Base-by-base conservation (phyloP, 1,140 invertebrate genomes). In the Zaprionus nigranus region DNA sequence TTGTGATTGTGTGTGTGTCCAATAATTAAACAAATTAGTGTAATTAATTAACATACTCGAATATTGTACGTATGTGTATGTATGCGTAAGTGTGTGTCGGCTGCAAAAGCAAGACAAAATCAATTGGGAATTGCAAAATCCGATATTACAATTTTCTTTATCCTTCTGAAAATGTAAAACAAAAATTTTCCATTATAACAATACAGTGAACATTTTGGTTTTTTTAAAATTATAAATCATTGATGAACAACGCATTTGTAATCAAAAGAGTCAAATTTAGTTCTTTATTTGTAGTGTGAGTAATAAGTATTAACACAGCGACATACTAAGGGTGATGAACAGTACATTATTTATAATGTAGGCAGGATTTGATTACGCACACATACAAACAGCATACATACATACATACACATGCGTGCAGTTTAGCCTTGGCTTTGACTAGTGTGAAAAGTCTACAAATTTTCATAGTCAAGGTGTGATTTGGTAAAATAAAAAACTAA, bases 1-100 rank as follows among this genome's bases (percentile, higher is more conserved):
- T 80, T 66, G 75, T 87, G 71, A 70, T 78, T 82, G 81, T 90
- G 78, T 82, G 81, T 82, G 54, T 82, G 38, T 30, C 38, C 4
- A 66, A 66, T 57, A 57, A 62, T 56, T 17, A 11, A 15, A 67
- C 46, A 46, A 54, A 12, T 43, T 73, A 53, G 54, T 76, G 43
- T 61, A 34, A 22, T 40, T 24, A 38, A 30, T 26, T 61, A 53
- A 11, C 43, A 62, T 28, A 28, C 24, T 56, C 53, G n/a, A 63
- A 28, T 30, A 24, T 34, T 43, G 20, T 53, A 57, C 6, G 34
- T 71, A 43, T 36, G 36, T 76, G 62, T 84, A 40, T 71, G 54
- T 63, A 58, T 61, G 34, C 57, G 26, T 38, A 24, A 63, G 38
- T 63, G 67, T 78, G 28, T 76, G 62, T 34, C 20, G 28, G 40